Evolutionary conservation across 1,140 invertebrate species (phyloP).

Genomic region (Tetraneura akinire): DNA sequence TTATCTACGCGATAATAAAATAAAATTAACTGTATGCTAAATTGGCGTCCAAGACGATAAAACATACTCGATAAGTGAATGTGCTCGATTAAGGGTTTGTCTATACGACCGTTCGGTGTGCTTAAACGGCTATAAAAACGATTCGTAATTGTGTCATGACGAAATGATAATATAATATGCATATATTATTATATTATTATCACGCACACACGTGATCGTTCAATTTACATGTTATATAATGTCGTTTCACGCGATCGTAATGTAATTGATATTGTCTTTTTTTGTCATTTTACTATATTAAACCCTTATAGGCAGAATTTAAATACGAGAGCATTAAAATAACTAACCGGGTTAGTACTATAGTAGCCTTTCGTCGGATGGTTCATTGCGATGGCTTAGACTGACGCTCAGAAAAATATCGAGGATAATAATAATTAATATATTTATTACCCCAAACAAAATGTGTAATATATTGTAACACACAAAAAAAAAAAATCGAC

Average conservation of each 20-base stretch:
- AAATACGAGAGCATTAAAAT: not conserved
- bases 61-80: slow-evolving; percentile 20
- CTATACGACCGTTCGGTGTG: not conserved
- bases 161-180: not conserved
- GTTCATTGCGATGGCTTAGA: not conserved
- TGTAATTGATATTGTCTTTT: not conserved
- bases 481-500: too few species aligned
- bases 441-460: slow-evolving; percentile 23
- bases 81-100: not conserved
- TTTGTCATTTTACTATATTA: not conserved
- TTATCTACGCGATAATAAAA: too few species aligned
- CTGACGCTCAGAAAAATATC: not conserved
- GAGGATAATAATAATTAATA: not conserved
- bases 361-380: not conserved
- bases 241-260: not conserved
- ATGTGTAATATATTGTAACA: too few species aligned
- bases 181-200: not conserved
- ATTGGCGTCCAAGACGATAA: not conserved
- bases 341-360: not conserved
- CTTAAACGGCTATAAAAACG: slow-evolving; percentile 32
- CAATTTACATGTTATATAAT: not conserved
- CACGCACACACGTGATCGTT: not conserved
- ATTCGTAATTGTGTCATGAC: slow-evolving; percentile 19
- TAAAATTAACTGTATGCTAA: slow-evolving; percentile 12
- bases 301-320: not conserved